A percentile compares a stretch with the other conserved stretches of the same genome.
Conservation (phyloP, 2,797 vertebrate species). For the Phrynocephalus vlangalii region DNA sequence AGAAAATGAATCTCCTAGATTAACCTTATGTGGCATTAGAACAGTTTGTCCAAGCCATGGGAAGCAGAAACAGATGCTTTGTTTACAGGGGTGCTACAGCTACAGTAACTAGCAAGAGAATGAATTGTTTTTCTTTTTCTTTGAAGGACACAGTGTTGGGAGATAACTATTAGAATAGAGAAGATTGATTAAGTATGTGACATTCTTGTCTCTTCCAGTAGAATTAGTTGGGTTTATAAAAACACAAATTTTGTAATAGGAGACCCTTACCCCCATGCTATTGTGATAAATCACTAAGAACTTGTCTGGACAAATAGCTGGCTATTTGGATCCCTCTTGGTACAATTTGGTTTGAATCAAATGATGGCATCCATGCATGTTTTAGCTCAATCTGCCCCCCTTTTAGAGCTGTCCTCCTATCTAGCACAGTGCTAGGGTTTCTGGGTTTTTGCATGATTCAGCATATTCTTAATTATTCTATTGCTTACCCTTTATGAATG, state of each 20-base stretch:
- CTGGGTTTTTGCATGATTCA: too few species aligned
- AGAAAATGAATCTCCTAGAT: neutral
- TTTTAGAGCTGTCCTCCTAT: too few species aligned
- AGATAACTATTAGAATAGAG: neutral
- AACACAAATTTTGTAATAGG: neutral
- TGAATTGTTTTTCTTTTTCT: neutral
- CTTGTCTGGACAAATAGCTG: too few species aligned
- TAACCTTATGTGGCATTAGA: neutral
- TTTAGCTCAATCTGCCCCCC: too few species aligned
- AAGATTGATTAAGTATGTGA: neutral
- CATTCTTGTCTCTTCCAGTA: neutral
- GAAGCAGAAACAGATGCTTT: neutral
- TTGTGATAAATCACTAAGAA: too few species aligned
- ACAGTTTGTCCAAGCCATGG: neutral
- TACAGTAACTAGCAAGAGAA: neutral
- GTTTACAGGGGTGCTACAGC: neutral
- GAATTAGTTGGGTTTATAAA: neutral
- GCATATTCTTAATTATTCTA: too few species aligned
- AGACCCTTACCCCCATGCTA: too few species aligned
- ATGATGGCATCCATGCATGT: too few species aligned
- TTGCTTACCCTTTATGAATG: too few species aligned
- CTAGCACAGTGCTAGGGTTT: too few species aligned
- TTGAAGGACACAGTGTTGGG: constrained; percentile 1
- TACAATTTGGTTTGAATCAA: too few species aligned
- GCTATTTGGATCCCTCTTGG: too few species aligned